Conservation (phyloP, 2,888 invertebrate species). For the Parapristionchus giblindavisi region DNA sequence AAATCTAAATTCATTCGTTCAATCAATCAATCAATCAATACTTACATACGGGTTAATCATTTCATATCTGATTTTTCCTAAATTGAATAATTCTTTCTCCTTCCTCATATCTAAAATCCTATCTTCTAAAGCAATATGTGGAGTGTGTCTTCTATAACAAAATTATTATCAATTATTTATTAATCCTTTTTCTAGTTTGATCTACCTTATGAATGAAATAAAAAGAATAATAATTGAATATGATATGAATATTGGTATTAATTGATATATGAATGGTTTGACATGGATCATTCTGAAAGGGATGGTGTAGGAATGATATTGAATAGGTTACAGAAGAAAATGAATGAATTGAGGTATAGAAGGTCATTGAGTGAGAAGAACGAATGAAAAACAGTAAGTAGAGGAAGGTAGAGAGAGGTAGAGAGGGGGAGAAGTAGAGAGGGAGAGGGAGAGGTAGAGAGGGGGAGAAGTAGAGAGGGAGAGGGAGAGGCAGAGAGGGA, state of each 20-base stretch:
- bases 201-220: too few species aligned
- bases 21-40: background rate
- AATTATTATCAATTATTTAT: background rate
- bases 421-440: background rate
- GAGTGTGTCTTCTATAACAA: too few species aligned
- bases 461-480: background rate
- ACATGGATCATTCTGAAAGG: background rate
- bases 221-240: too few species aligned
- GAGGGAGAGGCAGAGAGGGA: background rate
- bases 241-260: too few species aligned
- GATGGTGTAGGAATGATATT: background rate
- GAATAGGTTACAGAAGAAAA: background rate
- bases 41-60: too few species aligned
- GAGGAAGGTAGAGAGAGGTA: background rate
- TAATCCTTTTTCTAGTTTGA: too few species aligned
- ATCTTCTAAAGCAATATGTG: too few species aligned
- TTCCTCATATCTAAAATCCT: too few species aligned
- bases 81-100: too few species aligned
- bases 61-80: too few species aligned
- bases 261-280: background rate
- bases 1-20: background rate
- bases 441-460: conserved; percentile 4
- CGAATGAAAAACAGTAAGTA: background rate
- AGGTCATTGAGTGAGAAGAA: background rate
- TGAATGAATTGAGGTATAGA: too few species aligned